Evolutionary conservation across 2,888 invertebrate species (phyloP), one percentile per base, ranked within the genome.

Genomic region (Volucella inanis): DNA sequence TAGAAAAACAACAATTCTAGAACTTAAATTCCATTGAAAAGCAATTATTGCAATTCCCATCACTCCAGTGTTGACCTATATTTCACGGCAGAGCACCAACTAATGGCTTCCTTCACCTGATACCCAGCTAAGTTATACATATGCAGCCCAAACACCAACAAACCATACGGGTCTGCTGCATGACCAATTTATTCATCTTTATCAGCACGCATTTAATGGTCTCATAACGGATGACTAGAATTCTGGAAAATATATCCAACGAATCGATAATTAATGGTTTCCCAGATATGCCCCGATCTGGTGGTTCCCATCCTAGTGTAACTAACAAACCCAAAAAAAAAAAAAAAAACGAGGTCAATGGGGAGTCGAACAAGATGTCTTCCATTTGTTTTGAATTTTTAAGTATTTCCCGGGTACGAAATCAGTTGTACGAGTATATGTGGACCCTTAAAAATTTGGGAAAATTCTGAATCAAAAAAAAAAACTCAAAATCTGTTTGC

Each of bases 1-100:
- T 57, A 22, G 3, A 15, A 47, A 65, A 55, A 15, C n/a, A 54
- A 38, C 43, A 43, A 70, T 49, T 54, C 62, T 6, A 31, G 31
- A 31, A 31, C 31, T 31, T 31, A 45, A 65, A 54, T 70, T 84
- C 61, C 18, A 76, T 31, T 31, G 31, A 78, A 78, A 83, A 62
- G 50, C 74, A 78, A 83, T 83, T 83, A 83, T 83, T 83, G 83
- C 83, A 65, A 84, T 84, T 84, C 65, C 84, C 84, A 74, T 75
- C 71, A 65, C 52, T 62, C 68, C 82, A 67, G 31, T 67, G 54
- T 18, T 84, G 84, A 84, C 84, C 84, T 75, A 84, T 84, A 76
- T 84, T 84, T 71, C 55, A 71, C 61, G 67, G 49, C 38, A 15
- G 11, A 59, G 18, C 38, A 38, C 31, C 31, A 64, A 62, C 67